Conservation (phyloP, 2,888 invertebrate species). For the Diarsia rubi region DNA sequence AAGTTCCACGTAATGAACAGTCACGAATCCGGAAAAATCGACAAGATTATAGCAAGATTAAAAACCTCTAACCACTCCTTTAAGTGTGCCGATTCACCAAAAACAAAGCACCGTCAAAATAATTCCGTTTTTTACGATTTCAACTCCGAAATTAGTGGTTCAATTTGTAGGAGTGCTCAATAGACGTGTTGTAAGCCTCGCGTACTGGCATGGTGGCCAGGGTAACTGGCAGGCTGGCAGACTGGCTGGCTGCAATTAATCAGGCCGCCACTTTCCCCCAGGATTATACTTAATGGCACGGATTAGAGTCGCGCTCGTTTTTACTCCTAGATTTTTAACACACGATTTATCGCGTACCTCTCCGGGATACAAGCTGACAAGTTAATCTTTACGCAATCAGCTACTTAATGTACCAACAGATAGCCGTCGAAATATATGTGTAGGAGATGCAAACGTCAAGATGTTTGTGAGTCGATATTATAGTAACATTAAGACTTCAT, state of each 20-base stretch:
- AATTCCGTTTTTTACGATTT: conserved; percentile 30
- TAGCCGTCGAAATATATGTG: conserved; percentile 27
- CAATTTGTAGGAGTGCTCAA: conserved; percentile 52
- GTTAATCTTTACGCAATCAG: conserved; percentile 62
- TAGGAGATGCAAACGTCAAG: conserved; percentile 13
- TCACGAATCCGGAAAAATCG: background rate
- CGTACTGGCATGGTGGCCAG: conserved; percentile 43
- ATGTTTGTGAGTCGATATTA: conserved; percentile 33
- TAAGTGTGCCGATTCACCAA: background rate
- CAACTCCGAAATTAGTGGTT: conserved; percentile 41
- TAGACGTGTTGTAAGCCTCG: conserved; percentile 50
- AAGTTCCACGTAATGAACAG: background rate
- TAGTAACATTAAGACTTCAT: conserved; percentile 19
- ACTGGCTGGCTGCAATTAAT: conserved; percentile 74
- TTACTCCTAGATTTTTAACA: conserved; percentile 74
- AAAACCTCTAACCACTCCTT: background rate
- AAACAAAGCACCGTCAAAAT: background rate
- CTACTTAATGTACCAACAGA: conserved; percentile 50
- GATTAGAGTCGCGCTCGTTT: conserved; percentile 76
- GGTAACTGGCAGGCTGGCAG: conserved; percentile 39
- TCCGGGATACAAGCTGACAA: conserved; percentile 58
- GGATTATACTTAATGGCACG: conserved; percentile 80
- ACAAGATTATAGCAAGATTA: background rate
- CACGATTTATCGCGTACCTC: conserved; percentile 72
- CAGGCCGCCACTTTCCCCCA: conserved; percentile 76